A percentile compares a stretch with the other conserved stretches of the same genome.
Evolutionary conservation across 2,113 vertebrate genomes (phyloP).

Genomic region (Tyrannus savana): DNA sequence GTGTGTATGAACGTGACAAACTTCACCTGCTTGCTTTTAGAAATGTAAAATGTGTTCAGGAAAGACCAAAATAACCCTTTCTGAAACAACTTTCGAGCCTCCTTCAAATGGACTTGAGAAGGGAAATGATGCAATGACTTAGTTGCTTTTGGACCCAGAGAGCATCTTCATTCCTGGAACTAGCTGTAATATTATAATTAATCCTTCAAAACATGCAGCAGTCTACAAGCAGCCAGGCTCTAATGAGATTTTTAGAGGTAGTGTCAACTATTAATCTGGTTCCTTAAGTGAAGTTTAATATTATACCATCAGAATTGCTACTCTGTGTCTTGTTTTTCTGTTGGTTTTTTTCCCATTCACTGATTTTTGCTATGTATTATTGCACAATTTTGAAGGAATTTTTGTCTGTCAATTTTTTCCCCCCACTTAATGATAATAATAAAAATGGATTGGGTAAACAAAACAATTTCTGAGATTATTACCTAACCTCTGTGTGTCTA

Average conservation of each 20-base stretch:
- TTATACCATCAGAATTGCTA: constrained; percentile 49
- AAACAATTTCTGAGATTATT: constrained; percentile 2
- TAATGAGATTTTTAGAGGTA: background rate
- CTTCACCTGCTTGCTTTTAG: background rate
- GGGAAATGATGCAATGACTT: background rate
- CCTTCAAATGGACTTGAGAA: constrained; percentile 51
- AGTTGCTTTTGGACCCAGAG: background rate
- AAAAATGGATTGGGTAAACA: constrained; percentile 68
- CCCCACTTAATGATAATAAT: constrained; percentile 70
- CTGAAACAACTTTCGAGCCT: background rate
- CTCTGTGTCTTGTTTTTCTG: background rate
- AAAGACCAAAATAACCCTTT: background rate
- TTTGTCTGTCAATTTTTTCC: constrained; percentile 63
- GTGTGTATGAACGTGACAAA: background rate
- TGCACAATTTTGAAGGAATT: constrained; percentile 72
- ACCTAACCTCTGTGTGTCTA: background rate
- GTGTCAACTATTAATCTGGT: constrained; percentile 31
- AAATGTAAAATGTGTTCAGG: background rate
- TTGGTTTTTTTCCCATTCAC: background rate
- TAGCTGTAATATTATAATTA: background rate
- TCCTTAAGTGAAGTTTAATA: constrained; percentile 53
- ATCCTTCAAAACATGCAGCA: background rate
- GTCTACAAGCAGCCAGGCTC: background rate
- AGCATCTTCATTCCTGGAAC: background rate
- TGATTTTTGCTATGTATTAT: constrained; percentile 69